Evolutionary conservation across 2,113 vertebrate species (phyloP).

Genomic region (Maylandia zebra): DNA sequence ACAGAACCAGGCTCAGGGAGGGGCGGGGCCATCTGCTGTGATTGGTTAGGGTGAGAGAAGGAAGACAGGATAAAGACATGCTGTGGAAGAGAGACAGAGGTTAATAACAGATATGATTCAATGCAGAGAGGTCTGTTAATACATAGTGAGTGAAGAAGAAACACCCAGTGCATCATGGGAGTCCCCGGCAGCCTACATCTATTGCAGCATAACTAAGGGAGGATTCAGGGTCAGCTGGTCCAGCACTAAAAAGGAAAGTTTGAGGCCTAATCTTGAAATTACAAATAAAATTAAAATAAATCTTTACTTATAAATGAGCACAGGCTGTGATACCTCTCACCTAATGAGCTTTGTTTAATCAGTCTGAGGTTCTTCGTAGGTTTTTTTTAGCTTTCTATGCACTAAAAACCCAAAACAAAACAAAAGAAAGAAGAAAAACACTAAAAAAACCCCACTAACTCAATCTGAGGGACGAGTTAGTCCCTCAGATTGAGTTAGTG

Average conservation of each 20-base stretch:
- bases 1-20: too few relatives aligned
- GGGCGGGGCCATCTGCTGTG: too few relatives aligned
- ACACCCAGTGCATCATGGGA: accelerated
- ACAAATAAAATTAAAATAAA: not conserved
- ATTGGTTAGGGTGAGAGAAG: not conserved
- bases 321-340: not conserved
- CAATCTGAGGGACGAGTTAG: not conserved
- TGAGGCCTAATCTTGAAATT: accelerated
- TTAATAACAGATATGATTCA: too few relatives aligned
- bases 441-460: not conserved
- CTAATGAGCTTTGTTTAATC: not conserved
- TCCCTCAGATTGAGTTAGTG: not conserved
- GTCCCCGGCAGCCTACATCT: accelerated
- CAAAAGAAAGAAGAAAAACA: not conserved
- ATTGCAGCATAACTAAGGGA: too few relatives aligned
- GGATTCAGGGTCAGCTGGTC: not conserved
- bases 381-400: not conserved
- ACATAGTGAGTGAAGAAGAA: too few relatives aligned
- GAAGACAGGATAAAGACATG: not conserved
- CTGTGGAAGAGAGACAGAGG: too few relatives aligned
- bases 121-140: too few relatives aligned
- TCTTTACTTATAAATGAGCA: not conserved
- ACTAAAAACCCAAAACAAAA: not conserved
- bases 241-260: not conserved
- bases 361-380: accelerated